Percentiles rank a stretch among this genome's conserved stretches.
phyloP scores from a whole-genome alignment of 1,140 invertebrate species.

The Drosophila jambulina region DNA sequence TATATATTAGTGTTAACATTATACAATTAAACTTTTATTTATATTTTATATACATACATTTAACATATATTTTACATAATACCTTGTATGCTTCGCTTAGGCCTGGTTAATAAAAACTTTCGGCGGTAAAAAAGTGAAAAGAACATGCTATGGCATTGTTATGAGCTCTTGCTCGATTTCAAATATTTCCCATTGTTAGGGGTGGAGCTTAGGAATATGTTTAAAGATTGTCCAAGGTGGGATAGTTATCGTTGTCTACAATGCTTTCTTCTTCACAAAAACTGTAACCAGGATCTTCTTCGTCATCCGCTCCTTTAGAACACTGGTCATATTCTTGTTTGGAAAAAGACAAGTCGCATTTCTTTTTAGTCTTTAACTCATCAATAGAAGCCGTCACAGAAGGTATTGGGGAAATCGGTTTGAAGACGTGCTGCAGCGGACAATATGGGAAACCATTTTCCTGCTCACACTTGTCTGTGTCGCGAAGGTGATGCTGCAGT shows the following conservation, averaged over 20 bases:
- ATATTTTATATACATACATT: slow-evolving; percentile 2
- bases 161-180: slow-evolving; percentile 29
- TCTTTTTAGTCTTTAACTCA: slow-evolving; percentile 10
- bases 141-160: slow-evolving; percentile 52
- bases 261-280: slow-evolving; percentile 74
- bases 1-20: background rate
- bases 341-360: background rate
- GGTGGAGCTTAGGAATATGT: slow-evolving; percentile 4
- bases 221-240: slow-evolving; percentile 19
- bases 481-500: slow-evolving; percentile 55
- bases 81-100: slow-evolving; percentile 73
- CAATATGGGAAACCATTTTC: slow-evolving; percentile 55
- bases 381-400: slow-evolving; percentile 13
- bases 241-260: slow-evolving; percentile 27
- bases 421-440: slow-evolving; percentile 74
- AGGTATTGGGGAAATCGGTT: slow-evolving; percentile 75
- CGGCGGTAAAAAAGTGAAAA: slow-evolving; percentile 64
- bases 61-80: slow-evolving; percentile 50
- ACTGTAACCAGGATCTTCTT: slow-evolving; percentile 77
- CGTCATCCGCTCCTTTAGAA: slow-evolving; percentile 52
- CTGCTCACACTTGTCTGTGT: slow-evolving; percentile 39
- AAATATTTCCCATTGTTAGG: background rate
- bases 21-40: background rate
- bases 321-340: background rate
- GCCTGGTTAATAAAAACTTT: slow-evolving; percentile 57